Percentiles rank a stretch among this genome's conserved stretches.
Conservation (phyloP, 2,797 vertebrate genomes). For the Alfaro cultratus region DNA sequence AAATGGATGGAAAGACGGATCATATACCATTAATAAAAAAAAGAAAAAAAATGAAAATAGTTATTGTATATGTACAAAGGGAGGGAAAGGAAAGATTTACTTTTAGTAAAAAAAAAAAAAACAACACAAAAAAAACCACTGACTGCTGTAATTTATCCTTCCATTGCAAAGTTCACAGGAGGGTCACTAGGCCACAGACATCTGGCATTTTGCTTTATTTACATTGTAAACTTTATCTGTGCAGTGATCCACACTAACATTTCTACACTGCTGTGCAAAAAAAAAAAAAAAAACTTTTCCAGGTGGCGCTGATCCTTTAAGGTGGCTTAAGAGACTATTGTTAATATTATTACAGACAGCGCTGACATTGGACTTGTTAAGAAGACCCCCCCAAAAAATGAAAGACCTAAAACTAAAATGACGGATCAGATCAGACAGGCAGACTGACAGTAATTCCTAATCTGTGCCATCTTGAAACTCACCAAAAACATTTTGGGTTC, state of each 20-base stretch:
- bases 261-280: background rate
- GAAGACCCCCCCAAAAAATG: conserved; percentile 38
- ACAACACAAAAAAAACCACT: background rate
- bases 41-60: background rate
- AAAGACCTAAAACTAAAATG: conserved; percentile 8
- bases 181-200: conserved; percentile 30
- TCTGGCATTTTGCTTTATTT: conserved; percentile 19
- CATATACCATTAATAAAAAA: background rate
- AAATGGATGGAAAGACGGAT: background rate
- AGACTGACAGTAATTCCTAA: conserved; percentile 31
- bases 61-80: background rate
- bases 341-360: background rate
- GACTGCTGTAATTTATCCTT: background rate
- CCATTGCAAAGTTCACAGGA: conserved; percentile 20
- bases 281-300: background rate
- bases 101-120: background rate
- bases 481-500: conserved; percentile 47
- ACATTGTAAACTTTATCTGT: conserved; percentile 14
- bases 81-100: background rate
- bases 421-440: conserved; percentile 59
- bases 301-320: background rate
- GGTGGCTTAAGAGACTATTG: background rate
- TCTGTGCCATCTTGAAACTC: conserved; percentile 33
- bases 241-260: conserved; percentile 12
- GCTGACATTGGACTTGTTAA: conserved; percentile 7